Base-by-base conservation (phyloP, 2,888 invertebrate species). In the Saturnia japonica region DNA sequence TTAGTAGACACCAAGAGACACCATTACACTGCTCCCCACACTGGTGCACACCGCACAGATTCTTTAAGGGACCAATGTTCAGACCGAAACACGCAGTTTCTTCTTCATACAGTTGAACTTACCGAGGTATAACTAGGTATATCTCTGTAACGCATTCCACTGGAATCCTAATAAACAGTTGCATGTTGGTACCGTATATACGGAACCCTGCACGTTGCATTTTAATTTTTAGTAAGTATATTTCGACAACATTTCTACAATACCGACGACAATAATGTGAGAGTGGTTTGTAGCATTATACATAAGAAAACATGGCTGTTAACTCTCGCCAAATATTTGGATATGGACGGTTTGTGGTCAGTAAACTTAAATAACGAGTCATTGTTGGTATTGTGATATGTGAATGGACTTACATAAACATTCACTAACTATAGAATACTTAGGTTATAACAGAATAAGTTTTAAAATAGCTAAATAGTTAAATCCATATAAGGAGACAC, bases 261-360 rank as follows among this genome's bases (percentile, higher is more conserved):
- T 60, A 28, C 28, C 14, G 14, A 60, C 25, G 28, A 14, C 14
- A 9, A 60, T 60, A 60, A 25, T 28, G 11, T 28, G 14, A 28
- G 28, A 28, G 14, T 25, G 28, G 14, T 28, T 60, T 60, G 4
- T 25, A 60, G 19, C 16, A 14, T 28, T 14, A 14, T 28, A 60
- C 57, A 28, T 60, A 60, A 28, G 28, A 60, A 28, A 60, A 60
- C 57, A 28, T 60, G 14, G 28, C 57, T 60, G 25, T 28, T 14
- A 60, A 60, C 57, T 60, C 57, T 60, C 57, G 6, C 57, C 28
- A 60, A 60, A 60, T 60, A 28, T 60, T 60, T 60, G 57, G 28
- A 60, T 28, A 11, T 28, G 28, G 14, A 60, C 28, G 14, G 28
- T 60, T 25, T 60, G 28, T 14, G 57, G 25, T 14, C 16, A 57